Percentiles rank a stretch among this genome's conserved stretches.
Evolutionary conservation across 2,797 vertebrate species (phyloP).

Genomic region (Vipera ursinii): DNA sequence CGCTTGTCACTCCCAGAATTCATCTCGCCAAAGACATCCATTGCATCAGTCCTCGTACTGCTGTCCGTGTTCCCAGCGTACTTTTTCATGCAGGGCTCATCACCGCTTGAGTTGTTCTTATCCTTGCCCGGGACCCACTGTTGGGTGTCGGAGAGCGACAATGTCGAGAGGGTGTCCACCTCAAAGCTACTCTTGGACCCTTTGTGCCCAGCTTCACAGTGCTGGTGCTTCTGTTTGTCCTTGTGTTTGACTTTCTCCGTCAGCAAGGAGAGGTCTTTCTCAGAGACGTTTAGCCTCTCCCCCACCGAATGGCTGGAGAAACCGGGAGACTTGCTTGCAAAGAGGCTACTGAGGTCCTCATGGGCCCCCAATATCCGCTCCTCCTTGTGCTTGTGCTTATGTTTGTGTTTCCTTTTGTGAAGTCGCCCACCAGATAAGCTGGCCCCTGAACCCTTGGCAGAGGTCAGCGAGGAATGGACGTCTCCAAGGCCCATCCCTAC

Average conservation of each 20-base stretch:
- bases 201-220: slow-evolving; percentile 74
- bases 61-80: slow-evolving; percentile 73
- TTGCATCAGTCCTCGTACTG: slow-evolving; percentile 70
- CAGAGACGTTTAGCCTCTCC: slow-evolving; percentile 76
- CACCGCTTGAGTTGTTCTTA: slow-evolving; percentile 80
- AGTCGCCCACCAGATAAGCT: slow-evolving; percentile 84
- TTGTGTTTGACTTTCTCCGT: slow-evolving; percentile 82
- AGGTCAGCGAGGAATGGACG: slow-evolving; percentile 73
- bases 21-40: slow-evolving; percentile 84
- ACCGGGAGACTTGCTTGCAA: slow-evolving; percentile 85
- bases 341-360: slow-evolving; percentile 91
- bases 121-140: slow-evolving; percentile 84
- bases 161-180: slow-evolving; percentile 86
- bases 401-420: slow-evolving; percentile 98
- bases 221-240: slow-evolving; percentile 88
- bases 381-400: slow-evolving; percentile 98
- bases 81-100: slow-evolving; percentile 86
- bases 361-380: slow-evolving; percentile 85
- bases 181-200: slow-evolving; percentile 84
- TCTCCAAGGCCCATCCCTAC: slow-evolving; percentile 76
- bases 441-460: slow-evolving; percentile 74
- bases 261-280: slow-evolving; percentile 79
- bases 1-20: slow-evolving; percentile 73
- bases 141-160: slow-evolving; percentile 86
- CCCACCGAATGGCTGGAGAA: slow-evolving; percentile 79